Conservation (phyloP, 2,888 invertebrate species). For the Papilio demoleus region DNA sequence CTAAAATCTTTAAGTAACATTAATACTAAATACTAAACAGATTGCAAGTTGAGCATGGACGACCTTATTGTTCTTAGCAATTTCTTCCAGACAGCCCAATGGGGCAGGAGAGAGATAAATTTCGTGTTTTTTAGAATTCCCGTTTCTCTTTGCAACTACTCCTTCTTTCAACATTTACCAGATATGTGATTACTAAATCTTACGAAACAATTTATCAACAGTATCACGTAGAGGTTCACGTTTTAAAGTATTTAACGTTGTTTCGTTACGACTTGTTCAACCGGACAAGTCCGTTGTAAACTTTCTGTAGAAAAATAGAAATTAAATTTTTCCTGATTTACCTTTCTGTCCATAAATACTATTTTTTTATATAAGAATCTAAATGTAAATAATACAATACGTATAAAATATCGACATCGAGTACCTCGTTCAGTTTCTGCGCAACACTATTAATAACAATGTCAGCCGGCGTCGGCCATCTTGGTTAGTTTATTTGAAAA, state of each 20-base stretch:
- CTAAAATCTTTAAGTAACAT: no score
- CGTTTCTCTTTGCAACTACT: neutral
- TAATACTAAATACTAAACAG: no score
- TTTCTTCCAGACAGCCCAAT: no score
- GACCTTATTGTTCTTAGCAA: no score
- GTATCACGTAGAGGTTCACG: neutral
- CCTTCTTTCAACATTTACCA: neutral
- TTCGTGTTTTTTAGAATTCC: no score
- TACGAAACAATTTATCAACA: neutral
- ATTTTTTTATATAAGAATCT: no score
- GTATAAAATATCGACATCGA: conserved; percentile 25
- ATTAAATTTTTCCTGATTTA: no score
- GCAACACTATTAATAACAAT: conserved; percentile 54
- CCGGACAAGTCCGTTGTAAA: neutral
- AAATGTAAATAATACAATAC: no score
- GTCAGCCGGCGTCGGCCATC: conserved; percentile 66
- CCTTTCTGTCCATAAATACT: no score
- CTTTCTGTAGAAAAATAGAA: no score
- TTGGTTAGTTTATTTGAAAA: conserved; percentile 79
- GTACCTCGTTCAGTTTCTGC: conserved; percentile 16
- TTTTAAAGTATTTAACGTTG: neutral
- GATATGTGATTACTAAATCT: neutral
- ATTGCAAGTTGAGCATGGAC: no score
- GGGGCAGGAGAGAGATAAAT: no score
- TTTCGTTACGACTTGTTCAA: neutral